Percentiles rank a stretch among this genome's conserved stretches.
These are phyloP conservation scores for Schizaphis graminum DNA, from an alignment of 2,888 invertebrate genomes.

Conservation along the genomic window DNA sequence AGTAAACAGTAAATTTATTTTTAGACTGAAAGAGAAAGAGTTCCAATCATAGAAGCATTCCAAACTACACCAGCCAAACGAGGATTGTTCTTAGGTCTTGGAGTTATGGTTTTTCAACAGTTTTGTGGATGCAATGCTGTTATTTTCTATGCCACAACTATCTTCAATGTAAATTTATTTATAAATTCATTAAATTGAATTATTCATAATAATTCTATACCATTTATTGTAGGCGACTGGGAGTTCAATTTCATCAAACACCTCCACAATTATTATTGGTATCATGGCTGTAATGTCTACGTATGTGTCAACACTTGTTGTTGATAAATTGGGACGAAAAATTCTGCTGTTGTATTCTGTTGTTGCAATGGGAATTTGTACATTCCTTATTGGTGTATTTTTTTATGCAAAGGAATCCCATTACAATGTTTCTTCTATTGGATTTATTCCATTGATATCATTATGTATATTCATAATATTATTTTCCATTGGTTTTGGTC, in stretches of 20 bases:
- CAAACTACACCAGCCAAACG: constrained; percentile 77
- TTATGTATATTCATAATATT: constrained; percentile 83
- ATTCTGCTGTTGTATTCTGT: constrained; percentile 82
- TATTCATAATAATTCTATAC: background rate
- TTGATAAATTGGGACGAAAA: constrained; percentile 86
- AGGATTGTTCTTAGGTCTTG: constrained; percentile 80
- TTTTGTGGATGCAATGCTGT: constrained; percentile 87
- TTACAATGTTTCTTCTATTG: constrained; percentile 74
- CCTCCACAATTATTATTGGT: constrained; percentile 84
- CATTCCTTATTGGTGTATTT: constrained; percentile 80
- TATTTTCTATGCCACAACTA: constrained; percentile 82
- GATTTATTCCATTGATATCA: constrained; percentile 83
- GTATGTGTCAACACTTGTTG: constrained; percentile 80
- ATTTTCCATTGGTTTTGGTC: constrained; percentile 87
- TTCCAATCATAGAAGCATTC: constrained; percentile 75
- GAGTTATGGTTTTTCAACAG: constrained; percentile 92
- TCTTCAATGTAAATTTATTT: constrained; percentile 74
- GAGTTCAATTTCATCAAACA: constrained; percentile 74
- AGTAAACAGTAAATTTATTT: background rate
- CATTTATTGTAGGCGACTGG: constrained; percentile 73
- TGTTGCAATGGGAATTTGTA: constrained; percentile 79
- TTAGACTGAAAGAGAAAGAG: constrained; percentile 73
- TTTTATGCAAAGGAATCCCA: constrained; percentile 73
- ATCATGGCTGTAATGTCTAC: constrained; percentile 85
- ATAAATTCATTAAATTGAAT: background rate